Base-by-base conservation (phyloP, 2,888 invertebrate species). In the Automeris io region DNA sequence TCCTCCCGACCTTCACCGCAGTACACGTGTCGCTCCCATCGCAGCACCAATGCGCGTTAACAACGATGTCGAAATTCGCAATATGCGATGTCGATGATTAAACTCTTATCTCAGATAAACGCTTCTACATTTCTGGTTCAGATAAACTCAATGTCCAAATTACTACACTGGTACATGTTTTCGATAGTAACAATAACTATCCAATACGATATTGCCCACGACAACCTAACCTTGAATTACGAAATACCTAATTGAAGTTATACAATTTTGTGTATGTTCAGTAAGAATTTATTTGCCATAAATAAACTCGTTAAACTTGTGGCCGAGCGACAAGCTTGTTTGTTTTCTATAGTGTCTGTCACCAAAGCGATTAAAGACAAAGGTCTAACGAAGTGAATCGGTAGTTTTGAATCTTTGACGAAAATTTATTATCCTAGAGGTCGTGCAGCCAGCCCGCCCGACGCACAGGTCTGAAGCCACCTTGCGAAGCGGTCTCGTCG, bases 261-360 rank as follows among this genome's bases (percentile, higher is more conserved):
- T 48, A 50, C 42, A 48, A 42, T 43, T 47, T 43, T 48, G 51
- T 54, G 55, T 29, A 29, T n/a, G 55, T 18, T 34, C 57, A 58
- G 61, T 54, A 57, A 60, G 59, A 45, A 60, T 65, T 70, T 69
- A 69, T 73, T 67, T 61, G 63, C 62, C 63, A 69, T 75, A 70
- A 72, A 19, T 74, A 68, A 61, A 62, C 57, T 61, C 61, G 63
- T 74, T 61, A 68, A 68, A 64, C 48, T 42, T 47, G 46, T 48
- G 54, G 56, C 54, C 47, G 40, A 42, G 43, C 41, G 47, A 57
- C 53, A 56, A 56, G 54, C 59, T 61, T 60, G 64, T 67, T 64
- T 54, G 43, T 48, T 52, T 54, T 38, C 43, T 47, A 57, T 54
- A 43, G 47, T 56, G 49, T 45, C 56, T 64, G 68, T 70, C 67